Conservation (phyloP, 2,797 vertebrate genomes). For the Myripristis jacobus region DNA sequence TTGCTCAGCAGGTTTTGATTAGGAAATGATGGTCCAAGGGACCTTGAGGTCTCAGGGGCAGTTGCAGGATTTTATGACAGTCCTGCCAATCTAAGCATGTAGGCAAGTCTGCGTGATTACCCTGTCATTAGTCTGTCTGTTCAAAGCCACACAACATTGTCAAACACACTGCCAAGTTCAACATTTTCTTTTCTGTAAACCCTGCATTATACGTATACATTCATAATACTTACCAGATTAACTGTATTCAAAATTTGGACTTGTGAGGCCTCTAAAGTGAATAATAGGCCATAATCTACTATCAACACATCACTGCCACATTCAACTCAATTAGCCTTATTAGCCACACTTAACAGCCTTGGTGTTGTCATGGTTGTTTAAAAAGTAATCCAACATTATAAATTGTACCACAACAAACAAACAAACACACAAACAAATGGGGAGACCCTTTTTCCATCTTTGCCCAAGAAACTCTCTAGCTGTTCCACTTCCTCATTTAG, state of each 20-base stretch:
- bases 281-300: too few relatives aligned
- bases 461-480: slow-evolving; percentile 2
- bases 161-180: neutral
- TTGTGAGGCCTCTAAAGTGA: neutral
- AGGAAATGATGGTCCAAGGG: too few relatives aligned
- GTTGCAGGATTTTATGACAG: too few relatives aligned
- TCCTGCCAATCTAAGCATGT: neutral
- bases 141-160: neutral
- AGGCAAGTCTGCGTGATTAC: neutral
- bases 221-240: too few relatives aligned
- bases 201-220: neutral
- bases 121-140: neutral
- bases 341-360: too few relatives aligned
- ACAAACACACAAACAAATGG: neutral
- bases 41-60: too few relatives aligned
- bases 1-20: too few relatives aligned
- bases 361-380: too few relatives aligned
- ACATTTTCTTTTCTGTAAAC: too few relatives aligned
- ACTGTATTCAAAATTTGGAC: neutral
- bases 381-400: slow-evolving; percentile 8
- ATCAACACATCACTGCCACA: neutral
- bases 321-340: too few relatives aligned
- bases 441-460: slow-evolving; percentile 12
- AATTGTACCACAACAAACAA: slow-evolving; percentile 10
- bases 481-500: slow-evolving; percentile 21